Conservation (phyloP, 2,113 vertebrate species). For the Eclectus roratus region DNA sequence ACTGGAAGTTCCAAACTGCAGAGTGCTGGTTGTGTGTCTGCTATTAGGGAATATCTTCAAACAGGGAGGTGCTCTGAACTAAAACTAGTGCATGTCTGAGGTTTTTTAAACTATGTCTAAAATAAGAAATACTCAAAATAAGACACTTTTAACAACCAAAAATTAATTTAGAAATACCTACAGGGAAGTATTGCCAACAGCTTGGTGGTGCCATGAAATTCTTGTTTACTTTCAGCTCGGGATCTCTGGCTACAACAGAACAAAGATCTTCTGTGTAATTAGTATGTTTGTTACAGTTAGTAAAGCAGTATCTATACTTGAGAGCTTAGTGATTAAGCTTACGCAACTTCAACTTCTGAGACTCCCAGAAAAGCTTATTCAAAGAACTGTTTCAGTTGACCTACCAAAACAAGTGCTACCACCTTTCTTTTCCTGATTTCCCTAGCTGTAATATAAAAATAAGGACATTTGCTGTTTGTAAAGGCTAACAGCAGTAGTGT, state of each 20-base stretch:
- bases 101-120: not conserved
- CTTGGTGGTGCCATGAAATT: not conserved
- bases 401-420: not conserved
- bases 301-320: not conserved
- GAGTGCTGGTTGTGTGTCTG: not conserved
- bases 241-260: not conserved
- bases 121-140: not conserved
- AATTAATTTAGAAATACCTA: not conserved
- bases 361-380: not conserved
- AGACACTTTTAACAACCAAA: not conserved
- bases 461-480: not conserved
- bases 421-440: not conserved
- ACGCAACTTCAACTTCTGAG: rapidly evolving
- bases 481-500: not conserved
- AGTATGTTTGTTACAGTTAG: not conserved
- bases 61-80: not conserved
- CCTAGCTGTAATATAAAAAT: not conserved
- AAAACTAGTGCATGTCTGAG: not conserved
- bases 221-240: not conserved
- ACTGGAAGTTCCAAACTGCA: not conserved
- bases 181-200: not conserved
- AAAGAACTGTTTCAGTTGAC: not conserved
- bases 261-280: not conserved
- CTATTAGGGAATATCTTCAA: not conserved
- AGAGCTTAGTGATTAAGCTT: not conserved